Percentiles rank a stretch among this genome's conserved stretches.
phyloP scores from a whole-genome alignment of 2,888 invertebrate species.

The Alloplasta piceator region DNA sequence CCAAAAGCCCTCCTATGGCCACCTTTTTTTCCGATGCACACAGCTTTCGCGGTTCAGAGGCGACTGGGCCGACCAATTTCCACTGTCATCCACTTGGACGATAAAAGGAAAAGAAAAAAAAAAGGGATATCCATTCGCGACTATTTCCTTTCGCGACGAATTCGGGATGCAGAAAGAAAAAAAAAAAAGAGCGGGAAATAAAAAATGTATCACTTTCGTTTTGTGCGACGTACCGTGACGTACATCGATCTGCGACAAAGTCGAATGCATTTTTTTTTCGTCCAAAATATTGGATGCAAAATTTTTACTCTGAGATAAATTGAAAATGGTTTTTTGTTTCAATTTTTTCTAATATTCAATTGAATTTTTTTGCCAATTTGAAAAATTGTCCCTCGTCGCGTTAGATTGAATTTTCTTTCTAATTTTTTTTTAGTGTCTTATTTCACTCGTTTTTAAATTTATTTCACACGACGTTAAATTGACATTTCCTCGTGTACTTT shows the following conservation, averaged over 20 bases:
- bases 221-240: neutral
- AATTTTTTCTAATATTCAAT: neutral
- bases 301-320: neutral
- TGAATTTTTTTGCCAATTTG: neutral
- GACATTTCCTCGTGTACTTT: neutral
- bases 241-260: neutral
- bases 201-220: slow-evolving; percentile 12
- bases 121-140: slow-evolving; percentile 11
- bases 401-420: neutral
- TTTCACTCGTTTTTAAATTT: neutral
- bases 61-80: slow-evolving; percentile 33
- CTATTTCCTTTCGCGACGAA: slow-evolving; percentile 16
- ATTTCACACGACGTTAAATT: neutral
- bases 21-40: slow-evolving; percentile 2
- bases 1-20: slow-evolving; percentile 22
- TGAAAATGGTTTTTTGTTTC: neutral
- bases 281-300: neutral
- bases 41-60: slow-evolving; percentile 37
- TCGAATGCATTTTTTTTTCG: neutral
- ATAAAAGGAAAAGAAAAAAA: slow-evolving; percentile 3
- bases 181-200: slow-evolving; percentile 16
- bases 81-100: slow-evolving; percentile 25
- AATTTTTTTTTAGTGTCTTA: neutral
- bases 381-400: neutral
- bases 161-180: neutral